These are phyloP conservation scores for Morone saxatilis DNA, from an alignment of 2,113 vertebrate species.

Conservation along the genomic window DNA sequence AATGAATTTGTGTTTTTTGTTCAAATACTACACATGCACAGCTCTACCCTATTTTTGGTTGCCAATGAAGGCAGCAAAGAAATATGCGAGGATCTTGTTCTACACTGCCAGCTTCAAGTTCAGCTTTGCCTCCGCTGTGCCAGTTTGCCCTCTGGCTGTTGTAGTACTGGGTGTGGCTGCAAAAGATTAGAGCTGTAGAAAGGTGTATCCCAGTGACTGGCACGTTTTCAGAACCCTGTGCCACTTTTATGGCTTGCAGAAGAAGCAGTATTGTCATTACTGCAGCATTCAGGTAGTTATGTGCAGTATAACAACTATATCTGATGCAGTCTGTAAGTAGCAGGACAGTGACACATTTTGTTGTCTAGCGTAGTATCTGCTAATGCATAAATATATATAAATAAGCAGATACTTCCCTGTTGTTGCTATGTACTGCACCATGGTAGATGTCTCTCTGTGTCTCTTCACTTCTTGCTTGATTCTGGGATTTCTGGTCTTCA, in stretches of 20 bases:
- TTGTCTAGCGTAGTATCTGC: no score
- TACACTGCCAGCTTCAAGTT: constrained; percentile 16
- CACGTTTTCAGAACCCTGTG: constrained; percentile 6
- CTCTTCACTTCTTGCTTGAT: background rate
- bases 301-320: background rate
- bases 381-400: no score
- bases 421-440: background rate
- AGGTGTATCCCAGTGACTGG: constrained; percentile 12
- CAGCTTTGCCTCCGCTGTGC: constrained; percentile 38
- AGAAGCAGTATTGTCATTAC: background rate
- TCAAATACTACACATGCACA: background rate
- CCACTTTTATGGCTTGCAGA: background rate
- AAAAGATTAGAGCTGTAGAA: constrained; percentile 12
- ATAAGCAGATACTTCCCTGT: no score
- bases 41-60: background rate
- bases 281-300: background rate
- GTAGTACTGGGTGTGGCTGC: constrained; percentile 58
- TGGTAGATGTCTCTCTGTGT: no score
- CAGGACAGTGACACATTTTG: background rate
- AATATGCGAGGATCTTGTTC: background rate
- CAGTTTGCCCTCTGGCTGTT: constrained; percentile 54
- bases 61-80: constrained; percentile 1
- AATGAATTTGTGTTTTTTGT: background rate
- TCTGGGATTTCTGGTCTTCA: background rate
- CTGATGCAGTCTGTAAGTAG: background rate